phyloP scores from a whole-genome alignment of 2,113 vertebrate species.

The Cygnus buccinator region DNA sequence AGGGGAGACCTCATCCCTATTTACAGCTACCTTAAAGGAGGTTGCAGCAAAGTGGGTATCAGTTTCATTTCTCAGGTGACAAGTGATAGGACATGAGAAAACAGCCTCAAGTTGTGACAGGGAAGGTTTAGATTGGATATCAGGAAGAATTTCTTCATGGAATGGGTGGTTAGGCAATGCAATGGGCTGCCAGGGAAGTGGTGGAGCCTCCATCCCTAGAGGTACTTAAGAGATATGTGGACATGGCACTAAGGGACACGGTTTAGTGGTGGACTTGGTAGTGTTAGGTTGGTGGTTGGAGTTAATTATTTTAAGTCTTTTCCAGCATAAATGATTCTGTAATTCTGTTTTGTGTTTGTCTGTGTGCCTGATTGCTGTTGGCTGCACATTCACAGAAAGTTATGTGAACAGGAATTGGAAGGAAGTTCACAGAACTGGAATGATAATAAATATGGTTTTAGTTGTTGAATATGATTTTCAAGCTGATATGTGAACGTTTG shows the following conservation, averaged over 20 bases:
- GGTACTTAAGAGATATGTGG: too few relatives aligned
- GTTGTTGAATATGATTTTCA: neutral
- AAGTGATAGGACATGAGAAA: neutral
- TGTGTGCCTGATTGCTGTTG: neutral
- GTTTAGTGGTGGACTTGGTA: too few relatives aligned
- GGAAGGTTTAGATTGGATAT: neutral
- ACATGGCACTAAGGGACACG: too few relatives aligned
- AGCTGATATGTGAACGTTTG: neutral
- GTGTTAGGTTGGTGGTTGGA: too few relatives aligned
- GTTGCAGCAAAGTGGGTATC: neutral
- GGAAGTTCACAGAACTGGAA: neutral
- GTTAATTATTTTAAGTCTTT: neutral
- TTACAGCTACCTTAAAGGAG: neutral
- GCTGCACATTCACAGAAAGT: neutral
- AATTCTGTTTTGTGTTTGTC: neutral
- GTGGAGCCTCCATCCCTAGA: too few relatives aligned
- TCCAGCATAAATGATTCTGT: neutral
- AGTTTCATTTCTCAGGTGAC: neutral
- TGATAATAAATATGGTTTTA: neutral
- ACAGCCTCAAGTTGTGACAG: neutral
- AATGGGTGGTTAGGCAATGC: too few relatives aligned
- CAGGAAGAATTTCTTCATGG: neutral
- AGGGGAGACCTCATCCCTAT: neutral
- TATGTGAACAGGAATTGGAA: neutral
- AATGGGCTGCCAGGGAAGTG: too few relatives aligned